These are phyloP conservation scores for Microcebus tavaratra DNA, from an alignment of 2,113 vertebrate genomes.

Conservation along the genomic window DNA sequence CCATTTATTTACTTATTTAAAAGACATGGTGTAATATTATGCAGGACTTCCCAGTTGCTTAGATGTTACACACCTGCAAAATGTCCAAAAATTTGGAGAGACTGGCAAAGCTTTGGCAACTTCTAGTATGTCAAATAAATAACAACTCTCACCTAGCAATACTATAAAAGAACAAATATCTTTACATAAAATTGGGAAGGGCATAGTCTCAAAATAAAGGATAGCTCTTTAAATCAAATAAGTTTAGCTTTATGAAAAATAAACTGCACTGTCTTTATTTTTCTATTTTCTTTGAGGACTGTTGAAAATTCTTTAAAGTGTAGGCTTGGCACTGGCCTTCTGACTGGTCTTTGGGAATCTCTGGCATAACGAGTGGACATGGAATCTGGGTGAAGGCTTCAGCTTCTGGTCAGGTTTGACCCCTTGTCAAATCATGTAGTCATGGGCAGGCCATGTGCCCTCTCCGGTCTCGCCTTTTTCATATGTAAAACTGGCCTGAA, in stretches of 20 bases:
- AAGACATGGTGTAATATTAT: not conserved
- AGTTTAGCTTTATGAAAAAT: not conserved
- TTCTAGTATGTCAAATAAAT: constrained; percentile 7
- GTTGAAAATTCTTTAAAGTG: not conserved
- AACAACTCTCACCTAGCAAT: not conserved
- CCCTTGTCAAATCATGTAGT: not conserved
- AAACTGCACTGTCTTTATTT: not conserved
- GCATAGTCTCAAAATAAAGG: not conserved
- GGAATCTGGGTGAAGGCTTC: not conserved
- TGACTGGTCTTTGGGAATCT: not conserved
- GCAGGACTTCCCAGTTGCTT: not conserved
- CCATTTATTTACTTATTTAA: not conserved
- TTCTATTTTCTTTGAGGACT: constrained; percentile 30
- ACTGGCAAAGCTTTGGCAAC: not conserved
- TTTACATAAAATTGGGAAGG: constrained; percentile 26
- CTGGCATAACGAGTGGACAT: not conserved
- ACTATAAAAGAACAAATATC: not conserved
- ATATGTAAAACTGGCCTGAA: not conserved
- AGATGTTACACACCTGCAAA: not conserved
- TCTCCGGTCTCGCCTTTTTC: not conserved
- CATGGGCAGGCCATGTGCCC: not conserved
- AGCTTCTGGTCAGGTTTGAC: not conserved
- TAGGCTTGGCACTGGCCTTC: not conserved
- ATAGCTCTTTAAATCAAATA: not conserved
- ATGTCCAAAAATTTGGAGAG: not conserved